These are phyloP conservation scores for Brachypalpus laphriformis DNA, from an alignment of 2,888 invertebrate species.

Conservation along the genomic window DNA sequence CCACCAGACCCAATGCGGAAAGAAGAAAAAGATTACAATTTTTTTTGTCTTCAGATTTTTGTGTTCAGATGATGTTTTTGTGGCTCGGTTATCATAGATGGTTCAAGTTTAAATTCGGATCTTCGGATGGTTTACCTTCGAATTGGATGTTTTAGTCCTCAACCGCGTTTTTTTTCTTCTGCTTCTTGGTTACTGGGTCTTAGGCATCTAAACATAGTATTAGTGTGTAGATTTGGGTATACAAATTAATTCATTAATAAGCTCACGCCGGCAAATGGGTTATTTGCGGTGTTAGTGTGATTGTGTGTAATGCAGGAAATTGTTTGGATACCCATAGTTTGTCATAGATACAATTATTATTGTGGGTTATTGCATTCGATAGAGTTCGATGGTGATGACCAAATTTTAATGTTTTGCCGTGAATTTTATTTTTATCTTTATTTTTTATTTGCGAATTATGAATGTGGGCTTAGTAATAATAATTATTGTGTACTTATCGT, in stretches of 20 bases:
- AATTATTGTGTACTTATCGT: neutral
- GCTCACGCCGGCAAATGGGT: slow-evolving; percentile 40
- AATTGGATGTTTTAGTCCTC: slow-evolving; percentile 64
- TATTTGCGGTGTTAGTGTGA: slow-evolving; percentile 1
- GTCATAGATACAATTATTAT: slow-evolving; percentile 36
- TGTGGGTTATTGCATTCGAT: slow-evolving; percentile 54
- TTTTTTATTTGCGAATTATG: slow-evolving; percentile 5
- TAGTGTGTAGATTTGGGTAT: slow-evolving; percentile 3
- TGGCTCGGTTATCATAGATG: slow-evolving; percentile 42
- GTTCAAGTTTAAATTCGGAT: slow-evolving; percentile 65
- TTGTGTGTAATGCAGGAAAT: slow-evolving; percentile 51
- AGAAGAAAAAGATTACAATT: slow-evolving; percentile 48
- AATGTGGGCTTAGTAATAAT: slow-evolving; percentile 3
- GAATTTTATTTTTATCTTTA: neutral
- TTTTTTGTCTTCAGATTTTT: slow-evolving; percentile 21
- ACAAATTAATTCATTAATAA: slow-evolving; percentile 54
- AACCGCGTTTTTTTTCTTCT: slow-evolving; percentile 48
- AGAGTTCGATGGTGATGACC: slow-evolving; percentile 45
- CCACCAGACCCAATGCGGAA: slow-evolving; percentile 62
- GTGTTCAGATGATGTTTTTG: neutral
- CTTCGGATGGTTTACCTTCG: slow-evolving; percentile 68
- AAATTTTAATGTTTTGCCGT: slow-evolving; percentile 20
- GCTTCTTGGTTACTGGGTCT: slow-evolving; percentile 49
- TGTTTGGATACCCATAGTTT: neutral
- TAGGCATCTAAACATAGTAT: neutral